Conservation (phyloP, 2,113 vertebrate genomes). For the Oncorhynchus tshawytscha region DNA sequence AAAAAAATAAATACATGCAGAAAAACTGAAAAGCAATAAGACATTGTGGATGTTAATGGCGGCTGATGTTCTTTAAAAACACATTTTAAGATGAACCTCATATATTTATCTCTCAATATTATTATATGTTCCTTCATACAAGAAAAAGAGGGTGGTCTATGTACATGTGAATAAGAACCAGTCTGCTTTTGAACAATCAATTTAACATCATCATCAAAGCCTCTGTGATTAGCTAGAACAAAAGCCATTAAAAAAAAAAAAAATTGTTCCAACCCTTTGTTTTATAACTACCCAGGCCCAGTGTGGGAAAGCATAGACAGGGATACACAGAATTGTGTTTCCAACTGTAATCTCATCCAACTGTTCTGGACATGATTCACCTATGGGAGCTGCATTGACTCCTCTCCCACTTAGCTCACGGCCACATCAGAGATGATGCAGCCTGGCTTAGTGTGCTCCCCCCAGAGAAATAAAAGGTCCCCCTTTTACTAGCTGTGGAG, state of each 20-base stretch:
- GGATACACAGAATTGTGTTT: background rate
- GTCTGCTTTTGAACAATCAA: too few relatives aligned
- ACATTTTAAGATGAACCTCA: background rate
- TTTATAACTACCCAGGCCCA: background rate
- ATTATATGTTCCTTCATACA: too few relatives aligned
- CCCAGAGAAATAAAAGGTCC: background rate
- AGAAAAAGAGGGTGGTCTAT: too few relatives aligned
- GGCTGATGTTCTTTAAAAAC: background rate
- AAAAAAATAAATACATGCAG: background rate
- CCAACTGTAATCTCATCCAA: background rate
- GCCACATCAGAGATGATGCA: background rate
- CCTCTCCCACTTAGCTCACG: background rate
- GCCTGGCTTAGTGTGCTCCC: background rate
- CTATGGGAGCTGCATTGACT: background rate
- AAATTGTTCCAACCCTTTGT: background rate
- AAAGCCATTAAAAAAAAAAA: background rate
- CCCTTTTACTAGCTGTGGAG: background rate
- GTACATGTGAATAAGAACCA: too few relatives aligned
- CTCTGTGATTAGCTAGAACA: background rate
- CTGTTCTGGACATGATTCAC: too few relatives aligned
- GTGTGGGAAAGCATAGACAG: background rate
- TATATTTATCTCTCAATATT: too few relatives aligned
- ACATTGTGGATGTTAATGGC: background rate
- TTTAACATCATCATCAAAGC: too few relatives aligned
- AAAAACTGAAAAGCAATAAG: background rate